These are phyloP conservation scores for Seira ritae DNA, from an alignment of 2,888 invertebrate species.

Conservation along the genomic window DNA sequence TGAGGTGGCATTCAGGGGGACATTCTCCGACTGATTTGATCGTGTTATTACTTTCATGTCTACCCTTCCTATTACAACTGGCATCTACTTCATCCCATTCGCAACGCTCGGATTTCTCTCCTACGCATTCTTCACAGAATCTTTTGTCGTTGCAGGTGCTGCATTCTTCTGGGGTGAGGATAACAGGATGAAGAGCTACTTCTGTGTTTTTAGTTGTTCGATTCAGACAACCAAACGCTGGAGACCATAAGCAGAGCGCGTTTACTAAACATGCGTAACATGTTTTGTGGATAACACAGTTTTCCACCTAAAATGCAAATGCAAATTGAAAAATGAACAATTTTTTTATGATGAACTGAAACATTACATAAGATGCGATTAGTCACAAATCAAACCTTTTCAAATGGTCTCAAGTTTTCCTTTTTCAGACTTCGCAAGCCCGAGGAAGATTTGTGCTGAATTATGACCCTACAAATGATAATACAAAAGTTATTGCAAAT, in stretches of 20 bases:
- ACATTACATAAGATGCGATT: too few relatives aligned
- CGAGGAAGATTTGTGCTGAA: slow-evolving; percentile 29
- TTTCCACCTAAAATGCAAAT: too few relatives aligned
- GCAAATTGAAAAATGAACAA: too few relatives aligned
- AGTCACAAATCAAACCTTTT: too few relatives aligned
- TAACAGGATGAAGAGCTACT: slow-evolving; percentile 32
- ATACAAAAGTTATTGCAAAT: background rate
- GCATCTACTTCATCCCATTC: slow-evolving; percentile 96
- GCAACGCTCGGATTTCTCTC: slow-evolving; percentile 80
- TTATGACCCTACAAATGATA: slow-evolving; percentile 29
- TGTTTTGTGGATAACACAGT: slow-evolving; percentile 51
- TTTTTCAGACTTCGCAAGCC: slow-evolving; percentile 52
- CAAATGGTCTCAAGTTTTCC: slow-evolving; percentile 67
- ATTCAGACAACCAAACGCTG: slow-evolving; percentile 43
- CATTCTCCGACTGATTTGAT: slow-evolving; percentile 82
- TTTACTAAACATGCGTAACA: slow-evolving; percentile 71
- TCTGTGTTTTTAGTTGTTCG: slow-evolving; percentile 16
- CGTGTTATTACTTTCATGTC: slow-evolving; percentile 76
- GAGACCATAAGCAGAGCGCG: slow-evolving; percentile 64
- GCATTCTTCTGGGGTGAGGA: slow-evolving; percentile 77
- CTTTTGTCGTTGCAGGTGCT: slow-evolving; percentile 93
- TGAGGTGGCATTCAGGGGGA: slow-evolving; percentile 87
- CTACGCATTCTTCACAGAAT: slow-evolving; percentile 89
- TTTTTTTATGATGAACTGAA: too few relatives aligned
- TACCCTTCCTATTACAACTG: slow-evolving; percentile 87